Conservation (phyloP, 2,113 vertebrate species). For the Clinocottus analis region DNA sequence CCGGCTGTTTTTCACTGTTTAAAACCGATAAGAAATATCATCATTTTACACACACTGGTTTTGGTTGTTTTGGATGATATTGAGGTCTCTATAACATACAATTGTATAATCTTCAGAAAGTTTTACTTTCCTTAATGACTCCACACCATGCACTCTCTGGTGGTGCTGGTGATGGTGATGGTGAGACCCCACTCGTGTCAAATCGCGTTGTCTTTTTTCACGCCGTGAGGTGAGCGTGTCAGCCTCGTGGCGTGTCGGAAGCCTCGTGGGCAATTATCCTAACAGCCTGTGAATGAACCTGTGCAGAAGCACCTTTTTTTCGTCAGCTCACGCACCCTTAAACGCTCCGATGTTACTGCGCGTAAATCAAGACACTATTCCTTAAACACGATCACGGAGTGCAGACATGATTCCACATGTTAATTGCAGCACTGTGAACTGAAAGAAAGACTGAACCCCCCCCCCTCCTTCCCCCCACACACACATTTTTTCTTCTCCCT, state of each 20-base stretch:
- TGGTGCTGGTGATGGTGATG: too few species aligned
- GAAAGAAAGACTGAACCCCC: background rate
- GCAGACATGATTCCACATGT: constrained; percentile 58
- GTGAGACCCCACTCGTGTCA: constrained; percentile 34
- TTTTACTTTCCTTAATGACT: too few species aligned
- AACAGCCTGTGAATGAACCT: constrained; percentile 49
- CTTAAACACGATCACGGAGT: constrained; percentile 30
- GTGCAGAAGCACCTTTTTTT: background rate
- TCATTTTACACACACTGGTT: too few species aligned
- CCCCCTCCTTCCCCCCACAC: too few species aligned
- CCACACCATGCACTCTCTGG: constrained; percentile 55
- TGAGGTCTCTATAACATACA: too few species aligned
- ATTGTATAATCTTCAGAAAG: too few species aligned
- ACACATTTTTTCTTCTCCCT: constrained; percentile 14
- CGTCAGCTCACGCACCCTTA: background rate
- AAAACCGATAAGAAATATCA: too few species aligned
- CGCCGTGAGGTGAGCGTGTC: constrained; percentile 71
- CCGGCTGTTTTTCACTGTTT: too few species aligned
- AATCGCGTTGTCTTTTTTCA: constrained; percentile 60
- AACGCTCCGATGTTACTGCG: constrained; percentile 1
- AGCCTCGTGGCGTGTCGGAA: constrained; percentile 51
- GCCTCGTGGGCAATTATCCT: constrained; percentile 40
- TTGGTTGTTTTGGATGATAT: too few species aligned
- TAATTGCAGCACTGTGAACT: constrained; percentile 53
- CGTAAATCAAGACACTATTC: constrained; percentile 40